Conservation (phyloP, 1,140 invertebrate species). For the Ceratoteleas bidentatus region DNA sequence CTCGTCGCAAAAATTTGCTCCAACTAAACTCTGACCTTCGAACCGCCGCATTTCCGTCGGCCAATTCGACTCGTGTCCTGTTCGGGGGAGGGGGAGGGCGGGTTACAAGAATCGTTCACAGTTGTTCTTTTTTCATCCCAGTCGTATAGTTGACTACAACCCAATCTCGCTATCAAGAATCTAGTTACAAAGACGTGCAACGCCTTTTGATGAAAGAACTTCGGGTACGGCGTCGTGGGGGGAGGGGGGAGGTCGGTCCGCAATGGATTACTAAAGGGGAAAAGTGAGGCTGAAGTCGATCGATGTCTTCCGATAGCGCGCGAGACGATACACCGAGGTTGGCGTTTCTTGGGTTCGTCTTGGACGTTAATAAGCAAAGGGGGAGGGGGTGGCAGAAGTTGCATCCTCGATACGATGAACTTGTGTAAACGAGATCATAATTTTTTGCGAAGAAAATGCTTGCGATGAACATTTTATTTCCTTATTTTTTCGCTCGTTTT, state of each 20-base stretch:
- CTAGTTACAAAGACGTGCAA: conserved; percentile 61
- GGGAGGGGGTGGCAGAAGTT: conserved; percentile 5
- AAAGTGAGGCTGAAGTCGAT: conserved; percentile 39
- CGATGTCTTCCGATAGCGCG: conserved; percentile 43
- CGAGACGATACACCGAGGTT: conserved; percentile 29
- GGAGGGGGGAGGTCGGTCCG: conserved; percentile 32
- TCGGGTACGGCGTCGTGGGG: conserved; percentile 30
- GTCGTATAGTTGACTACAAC: conserved; percentile 45
- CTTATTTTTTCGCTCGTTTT: no score
- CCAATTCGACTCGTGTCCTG: conserved; percentile 11
- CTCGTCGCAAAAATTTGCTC: conserved; percentile 13
- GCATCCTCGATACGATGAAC: not conserved
- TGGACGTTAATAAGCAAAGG: conserved; percentile 23
- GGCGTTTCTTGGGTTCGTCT: conserved; percentile 27
- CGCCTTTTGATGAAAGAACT: conserved; percentile 53
- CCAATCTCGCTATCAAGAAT: conserved; percentile 60
- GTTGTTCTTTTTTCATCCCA: conserved; percentile 40
- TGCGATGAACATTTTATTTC: no score
- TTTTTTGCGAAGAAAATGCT: no score
- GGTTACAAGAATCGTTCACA: conserved; percentile 54
- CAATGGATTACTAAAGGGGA: conserved; percentile 48
- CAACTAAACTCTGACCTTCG: no score
- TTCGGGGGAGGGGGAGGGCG: no score
- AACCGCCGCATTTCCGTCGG: not conserved
- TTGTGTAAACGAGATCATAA: no score